Evolutionary conservation across 2,888 invertebrate genomes (phyloP), one percentile per base, ranked within the genome.

Genomic region (Spodoptera littoralis): DNA sequence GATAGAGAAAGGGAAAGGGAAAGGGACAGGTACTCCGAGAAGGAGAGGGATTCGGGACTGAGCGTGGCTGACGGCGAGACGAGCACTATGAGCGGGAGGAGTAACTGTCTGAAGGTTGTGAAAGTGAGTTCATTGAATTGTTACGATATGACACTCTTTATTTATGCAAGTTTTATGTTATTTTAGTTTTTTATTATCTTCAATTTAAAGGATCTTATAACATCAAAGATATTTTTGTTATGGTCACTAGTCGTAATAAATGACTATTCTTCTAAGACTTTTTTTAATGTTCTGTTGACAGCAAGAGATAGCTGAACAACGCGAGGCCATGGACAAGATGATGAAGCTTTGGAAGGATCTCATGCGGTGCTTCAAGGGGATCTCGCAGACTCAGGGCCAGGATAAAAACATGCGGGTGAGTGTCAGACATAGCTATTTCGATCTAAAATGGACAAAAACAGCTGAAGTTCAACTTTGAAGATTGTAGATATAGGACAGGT

Each of bases 261-360:
- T 1, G 3, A 30, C 3, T 8, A 30, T 30, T 30, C 1, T 4
- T 6, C 5, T 30, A 30, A 36, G 9, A 36, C 6, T 36, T 8
- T 36, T 36, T 2, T 8, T 6, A 6, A 36, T 36, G 49, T 46
- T 69, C 27, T 73, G 3, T 5, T 45, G 70, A 1, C 79, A 94
- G 94, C 93, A 93, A 90, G 94, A 94, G 77, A 93, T 94, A 60
- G 83, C 89, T 0, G 94, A 94, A 63, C 94, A 94, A 76, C 86
- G 94, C 6, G 94, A 93, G 56, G 91, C 94, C 0, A 94, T 94
- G 94, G 94, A 94, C 70, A 94, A 93, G 77, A 94, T 94, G 94
- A 94, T 94, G 94, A 91, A 92, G 58, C 79, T 94, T 18, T 94
- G 94, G 94, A 94, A 94, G 59, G 94, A 94, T 52, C 77, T 94